phyloP scores from a whole-genome alignment of 1,140 invertebrate species.

The Cataglyphis hispanica region DNA sequence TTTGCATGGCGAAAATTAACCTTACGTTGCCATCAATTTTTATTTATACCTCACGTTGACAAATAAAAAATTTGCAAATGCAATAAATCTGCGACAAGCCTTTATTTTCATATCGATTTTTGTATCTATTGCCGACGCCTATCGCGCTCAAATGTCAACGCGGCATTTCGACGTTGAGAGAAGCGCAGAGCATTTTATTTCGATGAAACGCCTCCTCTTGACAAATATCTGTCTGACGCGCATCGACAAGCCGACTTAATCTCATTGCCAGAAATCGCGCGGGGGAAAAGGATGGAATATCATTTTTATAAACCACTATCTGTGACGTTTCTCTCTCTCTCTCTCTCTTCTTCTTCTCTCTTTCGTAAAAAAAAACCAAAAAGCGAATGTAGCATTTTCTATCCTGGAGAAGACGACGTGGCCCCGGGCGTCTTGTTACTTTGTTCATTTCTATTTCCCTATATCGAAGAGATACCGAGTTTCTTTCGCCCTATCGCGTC shows the following conservation, averaged over 20 bases:
- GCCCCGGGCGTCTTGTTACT: conserved; percentile 34
- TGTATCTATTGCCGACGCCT: conserved; percentile 8
- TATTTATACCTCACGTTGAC: background rate
- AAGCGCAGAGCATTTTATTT: conserved; percentile 9
- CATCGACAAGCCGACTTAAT: conserved; percentile 34
- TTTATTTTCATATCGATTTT: conserved; percentile 30
- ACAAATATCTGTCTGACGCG: conserved; percentile 19
- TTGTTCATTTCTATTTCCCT: conserved; percentile 69
- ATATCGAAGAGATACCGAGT: conserved; percentile 59
- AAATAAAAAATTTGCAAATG: conserved; percentile 27
- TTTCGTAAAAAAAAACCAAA: conserved; percentile 25
- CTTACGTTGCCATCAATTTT: conserved; percentile 16
- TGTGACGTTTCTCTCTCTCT: background rate
- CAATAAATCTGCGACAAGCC: conserved; percentile 21
- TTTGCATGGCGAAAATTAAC: background rate
- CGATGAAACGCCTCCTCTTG: background rate
- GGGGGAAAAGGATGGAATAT: background rate
- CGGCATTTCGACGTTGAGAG: conserved; percentile 13
- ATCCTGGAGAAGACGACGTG: background rate
- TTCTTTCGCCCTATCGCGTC: conserved; percentile 10
- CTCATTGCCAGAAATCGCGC: conserved; percentile 11
- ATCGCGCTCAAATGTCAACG: conserved; percentile 5
- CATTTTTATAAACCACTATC: conserved; percentile 37
- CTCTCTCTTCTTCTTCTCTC: too few species aligned
- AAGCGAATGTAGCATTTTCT: conserved; percentile 33